A percentile compares a stretch with the other conserved stretches of the same genome.
Conservation (phyloP, 1,140 invertebrate species). For the Bemisia tabaci region DNA sequence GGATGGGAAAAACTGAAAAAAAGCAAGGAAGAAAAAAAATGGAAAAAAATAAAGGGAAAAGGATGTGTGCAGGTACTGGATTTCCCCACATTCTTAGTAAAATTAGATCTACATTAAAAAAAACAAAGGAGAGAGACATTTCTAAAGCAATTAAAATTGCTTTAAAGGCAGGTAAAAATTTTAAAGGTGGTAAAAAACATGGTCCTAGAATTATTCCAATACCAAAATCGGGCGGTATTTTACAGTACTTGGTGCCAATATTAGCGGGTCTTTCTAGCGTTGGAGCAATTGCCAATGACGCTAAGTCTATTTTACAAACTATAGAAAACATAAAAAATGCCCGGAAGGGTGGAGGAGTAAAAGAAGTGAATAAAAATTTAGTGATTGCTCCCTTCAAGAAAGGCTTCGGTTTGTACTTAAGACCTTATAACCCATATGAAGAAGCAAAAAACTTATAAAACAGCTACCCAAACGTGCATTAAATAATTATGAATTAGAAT, state of each 20-base stretch:
- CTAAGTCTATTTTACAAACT: background rate
- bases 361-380: background rate
- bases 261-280: background rate
- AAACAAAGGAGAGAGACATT: too few relatives aligned
- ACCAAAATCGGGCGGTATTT: background rate
- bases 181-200: background rate
- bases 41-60: too few relatives aligned
- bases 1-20: too few relatives aligned
- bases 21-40: background rate
- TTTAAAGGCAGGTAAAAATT: background rate
- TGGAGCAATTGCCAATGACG: background rate
- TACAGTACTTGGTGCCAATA: background rate
- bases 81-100: too few relatives aligned
- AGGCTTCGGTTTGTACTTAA: background rate
- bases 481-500: too few relatives aligned
- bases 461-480: too few relatives aligned
- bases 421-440: too few relatives aligned
- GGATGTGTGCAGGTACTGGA: too few relatives aligned
- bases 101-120: background rate
- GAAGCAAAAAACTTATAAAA: too few relatives aligned
- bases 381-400: background rate
- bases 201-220: background rate
- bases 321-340: too few relatives aligned
- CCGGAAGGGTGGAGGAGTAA: background rate
- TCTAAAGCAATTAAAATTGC: too few relatives aligned